Conservation (phyloP, 2,888 invertebrate species). For the Tuberolachnus salignus region DNA sequence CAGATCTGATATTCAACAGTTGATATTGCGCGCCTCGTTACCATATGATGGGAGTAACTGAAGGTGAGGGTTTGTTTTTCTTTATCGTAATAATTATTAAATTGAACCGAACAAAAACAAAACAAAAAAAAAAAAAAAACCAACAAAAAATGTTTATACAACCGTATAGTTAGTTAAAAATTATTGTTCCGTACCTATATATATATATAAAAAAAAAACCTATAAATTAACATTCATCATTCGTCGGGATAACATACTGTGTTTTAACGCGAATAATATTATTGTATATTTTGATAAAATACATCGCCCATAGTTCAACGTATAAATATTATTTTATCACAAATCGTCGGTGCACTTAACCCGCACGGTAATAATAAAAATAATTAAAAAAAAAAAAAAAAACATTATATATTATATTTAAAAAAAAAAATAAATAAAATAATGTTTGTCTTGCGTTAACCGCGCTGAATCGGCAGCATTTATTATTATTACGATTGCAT, state of each 20-base stretch:
- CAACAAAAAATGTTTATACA: too few relatives aligned
- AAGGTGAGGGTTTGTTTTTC: conserved; percentile 38
- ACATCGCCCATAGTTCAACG: neutral
- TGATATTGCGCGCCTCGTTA: conserved; percentile 46
- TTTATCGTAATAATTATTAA: too few relatives aligned
- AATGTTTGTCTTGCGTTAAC: neutral
- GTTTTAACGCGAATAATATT: neutral
- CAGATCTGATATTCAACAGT: conserved; percentile 35
- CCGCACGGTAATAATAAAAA: neutral
- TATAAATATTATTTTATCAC: neutral
- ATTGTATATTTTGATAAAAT: neutral
- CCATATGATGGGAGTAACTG: conserved; percentile 56
- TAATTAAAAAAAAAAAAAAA: neutral
- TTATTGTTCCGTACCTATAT: too few relatives aligned
- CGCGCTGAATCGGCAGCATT: neutral
- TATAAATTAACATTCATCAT: neutral
- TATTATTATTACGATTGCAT: neutral
- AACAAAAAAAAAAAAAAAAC: too few relatives aligned
- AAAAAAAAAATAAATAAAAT: too few relatives aligned
- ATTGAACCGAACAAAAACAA: too few relatives aligned
- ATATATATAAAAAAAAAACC: too few relatives aligned
- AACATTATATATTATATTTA: neutral
- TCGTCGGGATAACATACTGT: too few relatives aligned
- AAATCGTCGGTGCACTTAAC: too few relatives aligned
- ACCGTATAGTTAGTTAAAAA: too few relatives aligned